Base-by-base conservation (phyloP, 1,140 invertebrate species). In the Cheumatopsyche charites region DNA sequence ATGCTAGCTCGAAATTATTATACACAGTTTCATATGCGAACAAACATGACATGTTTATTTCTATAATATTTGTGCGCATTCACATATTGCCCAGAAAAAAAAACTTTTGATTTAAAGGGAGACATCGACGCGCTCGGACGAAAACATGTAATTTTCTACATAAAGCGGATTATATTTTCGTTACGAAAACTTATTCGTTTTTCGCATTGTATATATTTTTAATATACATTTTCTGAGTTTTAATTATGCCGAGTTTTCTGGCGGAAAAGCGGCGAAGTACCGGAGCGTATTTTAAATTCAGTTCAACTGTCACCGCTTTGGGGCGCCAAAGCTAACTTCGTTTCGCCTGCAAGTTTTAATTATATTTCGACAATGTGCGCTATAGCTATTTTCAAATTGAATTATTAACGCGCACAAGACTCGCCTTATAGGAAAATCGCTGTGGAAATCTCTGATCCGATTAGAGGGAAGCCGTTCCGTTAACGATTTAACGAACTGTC, bases 231-330 rank as follows among this genome's bases (percentile, higher is more conserved):
- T 36, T 36, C 29, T 9, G 9, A 36, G 29, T 36, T 36, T 36
- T 36, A 36, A 36, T 36, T 36, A 36, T 9, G 9, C 29, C 29
- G 29, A 36, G 9, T 36, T 36, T 36, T 36, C 29, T 9, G 7
- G 9, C n/a, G 7, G 1, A 52, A 52, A 52, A 15, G 1, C 47
- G 47, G 19, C 19, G 47, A 52, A 52, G 47, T 52, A 19, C 9
- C 19, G 15, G 9, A 15, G 47, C 19, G 19, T 19, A 52, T 52
- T 52, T 52, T 52, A 52, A 52, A 52, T 52, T 52, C 9, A 2
- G 47, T 17, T 52, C 47, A 52, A 52, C 47, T 52, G 47, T 52
- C 47, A 52, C 47, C 47, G 47, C 47, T 52, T 52, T 52, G 19
- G 47, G 19, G 47, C 47, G 47, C 4, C 15, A 52, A 52, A 13